These are phyloP conservation scores for Myrmecobius fasciatus DNA, from an alignment of 2,113 vertebrate species.

Conservation along the genomic window DNA sequence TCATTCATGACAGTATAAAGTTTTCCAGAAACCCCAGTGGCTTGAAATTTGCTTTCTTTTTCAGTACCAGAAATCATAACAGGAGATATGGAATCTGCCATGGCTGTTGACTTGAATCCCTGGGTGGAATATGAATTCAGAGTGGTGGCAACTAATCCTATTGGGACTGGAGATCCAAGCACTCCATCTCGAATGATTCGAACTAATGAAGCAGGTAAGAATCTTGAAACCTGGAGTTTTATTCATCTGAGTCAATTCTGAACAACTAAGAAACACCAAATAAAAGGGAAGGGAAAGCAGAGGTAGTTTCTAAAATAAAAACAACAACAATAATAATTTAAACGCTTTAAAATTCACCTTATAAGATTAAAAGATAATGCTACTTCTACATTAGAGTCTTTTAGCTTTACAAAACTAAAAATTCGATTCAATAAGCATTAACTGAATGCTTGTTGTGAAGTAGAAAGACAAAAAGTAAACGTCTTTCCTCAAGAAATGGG, in stretches of 20 bases:
- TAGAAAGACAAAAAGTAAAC: not conserved
- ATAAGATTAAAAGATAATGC: not conserved
- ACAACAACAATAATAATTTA: too few relatives aligned
- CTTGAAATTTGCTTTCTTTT: conserved; percentile 52
- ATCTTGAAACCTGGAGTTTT: not conserved
- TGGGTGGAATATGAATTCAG: conserved; percentile 99
- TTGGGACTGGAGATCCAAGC: conserved; percentile 97
- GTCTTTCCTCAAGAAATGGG: not conserved
- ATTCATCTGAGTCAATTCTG: not conserved
- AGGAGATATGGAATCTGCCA: conserved; percentile 96
- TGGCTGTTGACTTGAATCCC: conserved; percentile 95
- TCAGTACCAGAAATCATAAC: conserved; percentile 94
- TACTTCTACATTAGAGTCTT: not conserved
- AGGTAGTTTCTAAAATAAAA: not conserved
- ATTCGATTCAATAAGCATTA: not conserved
- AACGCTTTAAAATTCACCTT: not conserved
- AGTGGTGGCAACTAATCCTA: conserved; percentile 95
- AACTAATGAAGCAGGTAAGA: conserved; percentile 95
- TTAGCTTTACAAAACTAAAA: not conserved
- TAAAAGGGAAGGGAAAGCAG: not conserved
- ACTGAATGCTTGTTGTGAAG: not conserved
- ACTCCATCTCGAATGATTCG: conserved; percentile 90
- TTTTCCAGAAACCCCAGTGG: not conserved
- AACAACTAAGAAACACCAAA: not conserved
- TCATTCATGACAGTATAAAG: not conserved